Conservation (phyloP, 2,797 vertebrate species). For the Leuciscus waleckii region DNA sequence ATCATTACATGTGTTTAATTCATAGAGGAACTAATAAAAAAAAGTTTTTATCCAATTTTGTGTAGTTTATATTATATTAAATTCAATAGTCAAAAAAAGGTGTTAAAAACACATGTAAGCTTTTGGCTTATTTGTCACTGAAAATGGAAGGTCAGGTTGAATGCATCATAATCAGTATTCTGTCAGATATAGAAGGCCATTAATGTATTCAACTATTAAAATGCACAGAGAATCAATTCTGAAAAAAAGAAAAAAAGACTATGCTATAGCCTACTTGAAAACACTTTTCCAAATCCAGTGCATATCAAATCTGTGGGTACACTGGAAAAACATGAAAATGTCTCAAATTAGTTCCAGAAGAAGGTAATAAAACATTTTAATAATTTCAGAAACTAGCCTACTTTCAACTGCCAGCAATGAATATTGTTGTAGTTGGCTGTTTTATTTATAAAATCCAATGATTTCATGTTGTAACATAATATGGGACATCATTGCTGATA, state of each 20-base stretch:
- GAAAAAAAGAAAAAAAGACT: not conserved
- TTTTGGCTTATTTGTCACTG: not conserved
- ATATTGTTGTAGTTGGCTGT: not conserved
- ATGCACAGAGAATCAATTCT: not conserved
- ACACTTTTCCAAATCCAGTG: slow-evolving; percentile 1
- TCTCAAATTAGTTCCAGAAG: slow-evolving; percentile 3
- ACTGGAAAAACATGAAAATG: slow-evolving; percentile 4
- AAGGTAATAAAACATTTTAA: not conserved
- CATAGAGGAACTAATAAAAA: not conserved
- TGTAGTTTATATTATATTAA: too few relatives aligned
- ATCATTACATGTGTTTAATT: not conserved
- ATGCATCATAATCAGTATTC: too few relatives aligned
- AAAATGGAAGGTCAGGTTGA: not conserved
- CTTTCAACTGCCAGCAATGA: not conserved
- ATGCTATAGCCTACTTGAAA: not conserved
- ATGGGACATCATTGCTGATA: not conserved
- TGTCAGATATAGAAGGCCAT: not conserved
- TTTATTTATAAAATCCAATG: not conserved
- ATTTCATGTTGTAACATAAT: not conserved
- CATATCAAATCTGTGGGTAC: not conserved
- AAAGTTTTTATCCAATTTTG: not conserved
- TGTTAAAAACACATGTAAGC: not conserved
- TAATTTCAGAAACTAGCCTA: not conserved
- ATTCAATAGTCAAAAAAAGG: not conserved
- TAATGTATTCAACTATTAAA: not conserved